phyloP scores from a whole-genome alignment of 2,113 vertebrate genomes.

The Corapipo altera region DNA sequence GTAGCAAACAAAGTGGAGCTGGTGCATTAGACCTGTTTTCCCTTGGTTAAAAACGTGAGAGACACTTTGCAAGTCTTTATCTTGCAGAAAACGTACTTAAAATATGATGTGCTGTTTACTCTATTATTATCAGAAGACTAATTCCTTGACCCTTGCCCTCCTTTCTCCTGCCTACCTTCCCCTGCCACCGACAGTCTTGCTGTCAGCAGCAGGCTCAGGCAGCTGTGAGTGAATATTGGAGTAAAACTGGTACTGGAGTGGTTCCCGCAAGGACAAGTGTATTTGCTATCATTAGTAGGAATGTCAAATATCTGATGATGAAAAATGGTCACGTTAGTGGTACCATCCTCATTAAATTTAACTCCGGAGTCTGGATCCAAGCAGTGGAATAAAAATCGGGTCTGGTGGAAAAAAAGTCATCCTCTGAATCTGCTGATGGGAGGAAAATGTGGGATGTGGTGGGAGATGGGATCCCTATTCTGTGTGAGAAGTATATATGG shows the following conservation, averaged over 20 bases:
- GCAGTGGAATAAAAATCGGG: accelerated
- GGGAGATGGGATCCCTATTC: not conserved
- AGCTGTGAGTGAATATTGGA: not conserved
- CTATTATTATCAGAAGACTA: not conserved
- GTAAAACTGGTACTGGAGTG: not conserved
- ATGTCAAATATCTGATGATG: not conserved
- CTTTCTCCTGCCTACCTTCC: not conserved
- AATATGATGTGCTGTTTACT: not conserved
- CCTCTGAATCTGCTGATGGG: not conserved
- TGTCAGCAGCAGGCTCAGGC: not conserved
- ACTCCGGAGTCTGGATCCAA: not conserved
- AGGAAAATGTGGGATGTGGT: not conserved
- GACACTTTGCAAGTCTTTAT: not conserved
- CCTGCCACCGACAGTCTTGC: not conserved
- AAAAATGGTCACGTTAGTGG: not conserved
- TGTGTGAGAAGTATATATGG: not conserved
- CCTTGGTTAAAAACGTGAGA: not conserved
- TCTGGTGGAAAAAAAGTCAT: not conserved
- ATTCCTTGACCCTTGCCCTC: not conserved
- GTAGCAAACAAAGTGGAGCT: not conserved
- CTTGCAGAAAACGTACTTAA: not conserved
- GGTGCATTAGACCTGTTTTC: not conserved
- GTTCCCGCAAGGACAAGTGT: not conserved
- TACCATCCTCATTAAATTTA: not conserved
- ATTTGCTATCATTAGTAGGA: not conserved